Conservation (phyloP, 2,888 invertebrate species). For the Rosalia funebris region DNA sequence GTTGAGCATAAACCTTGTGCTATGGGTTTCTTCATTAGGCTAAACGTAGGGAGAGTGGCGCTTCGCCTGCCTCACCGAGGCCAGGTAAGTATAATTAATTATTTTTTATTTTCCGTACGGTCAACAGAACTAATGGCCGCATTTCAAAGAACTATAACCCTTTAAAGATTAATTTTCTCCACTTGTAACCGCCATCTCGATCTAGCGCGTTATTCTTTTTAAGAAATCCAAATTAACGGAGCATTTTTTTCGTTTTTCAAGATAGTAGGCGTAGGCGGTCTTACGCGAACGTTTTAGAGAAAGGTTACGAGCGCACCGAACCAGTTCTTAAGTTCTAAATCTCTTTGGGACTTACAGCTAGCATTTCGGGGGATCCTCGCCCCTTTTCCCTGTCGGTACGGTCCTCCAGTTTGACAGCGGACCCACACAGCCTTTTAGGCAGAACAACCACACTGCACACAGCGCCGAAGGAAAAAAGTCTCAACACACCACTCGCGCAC, state of each 20-base stretch:
- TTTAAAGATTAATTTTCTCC: slow-evolving; percentile 7
- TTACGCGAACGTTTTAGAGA: neutral
- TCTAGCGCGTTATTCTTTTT: slow-evolving; percentile 2
- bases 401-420: slow-evolving; percentile 62
- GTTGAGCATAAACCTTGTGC: too few relatives aligned
- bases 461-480: slow-evolving; percentile 28
- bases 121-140: slow-evolving; percentile 11
- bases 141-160: slow-evolving; percentile 10
- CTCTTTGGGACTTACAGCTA: slow-evolving; percentile 60
- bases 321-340: slow-evolving; percentile 19
- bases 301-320: slow-evolving; percentile 4
- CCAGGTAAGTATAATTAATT: slow-evolving; percentile 12
- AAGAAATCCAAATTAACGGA: slow-evolving; percentile 1
- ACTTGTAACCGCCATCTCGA: neutral
- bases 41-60: too few relatives aligned
- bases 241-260: neutral
- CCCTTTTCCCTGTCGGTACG: slow-evolving; percentile 63
- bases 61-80: too few relatives aligned
- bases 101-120: slow-evolving; percentile 4
- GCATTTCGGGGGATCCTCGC: slow-evolving; percentile 63
- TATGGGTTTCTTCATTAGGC: too few relatives aligned
- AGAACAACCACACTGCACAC: slow-evolving; percentile 40
- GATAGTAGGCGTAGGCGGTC: slow-evolving; percentile 10
- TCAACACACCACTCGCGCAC: slow-evolving; percentile 45
- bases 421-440: slow-evolving; percentile 36